These are phyloP conservation scores for Drosophila sp. DNA, from an alignment of 1,140 invertebrate species.

Conservation along the genomic window DNA sequence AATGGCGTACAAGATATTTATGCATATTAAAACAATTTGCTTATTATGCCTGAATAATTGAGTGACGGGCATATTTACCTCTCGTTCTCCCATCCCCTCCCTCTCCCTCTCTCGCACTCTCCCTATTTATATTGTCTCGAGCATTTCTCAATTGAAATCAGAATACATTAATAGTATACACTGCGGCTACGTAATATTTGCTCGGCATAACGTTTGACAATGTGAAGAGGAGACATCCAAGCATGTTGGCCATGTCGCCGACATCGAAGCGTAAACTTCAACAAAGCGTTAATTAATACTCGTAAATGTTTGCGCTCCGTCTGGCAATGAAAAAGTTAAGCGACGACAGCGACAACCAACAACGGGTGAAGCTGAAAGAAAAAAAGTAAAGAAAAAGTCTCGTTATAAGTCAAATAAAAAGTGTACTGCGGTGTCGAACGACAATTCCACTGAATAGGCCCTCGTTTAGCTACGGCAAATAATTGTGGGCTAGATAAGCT, in stretches of 20 bases:
- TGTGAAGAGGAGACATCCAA: constrained; percentile 29
- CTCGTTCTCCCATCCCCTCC: background rate
- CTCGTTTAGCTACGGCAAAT: constrained; percentile 47
- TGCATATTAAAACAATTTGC: constrained; percentile 84
- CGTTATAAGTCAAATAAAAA: constrained; percentile 83
- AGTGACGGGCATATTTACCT: constrained; percentile 49
- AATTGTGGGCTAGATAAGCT: constrained; percentile 63
- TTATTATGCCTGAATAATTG: constrained; percentile 84
- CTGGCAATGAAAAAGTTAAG: constrained; percentile 83
- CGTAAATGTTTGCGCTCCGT: constrained; percentile 81
- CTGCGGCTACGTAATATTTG: constrained; percentile 76
- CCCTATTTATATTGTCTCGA: background rate
- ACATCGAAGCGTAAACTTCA: constrained; percentile 81
- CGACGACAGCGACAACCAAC: constrained; percentile 47
- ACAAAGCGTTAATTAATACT: constrained; percentile 84
- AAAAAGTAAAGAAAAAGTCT: constrained; percentile 51
- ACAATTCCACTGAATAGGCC: constrained; percentile 71
- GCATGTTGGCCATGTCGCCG: constrained; percentile 54
- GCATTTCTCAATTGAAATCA: background rate
- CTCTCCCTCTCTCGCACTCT: background rate
- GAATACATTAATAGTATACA: constrained; percentile 39
- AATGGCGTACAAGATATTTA: constrained; percentile 83
- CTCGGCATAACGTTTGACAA: constrained; percentile 47
- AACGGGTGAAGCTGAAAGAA: constrained; percentile 45
- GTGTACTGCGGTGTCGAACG: constrained; percentile 64